Evolutionary conservation across 2,113 vertebrate genomes (phyloP).

Genomic region (Myiagra hebetior): DNA sequence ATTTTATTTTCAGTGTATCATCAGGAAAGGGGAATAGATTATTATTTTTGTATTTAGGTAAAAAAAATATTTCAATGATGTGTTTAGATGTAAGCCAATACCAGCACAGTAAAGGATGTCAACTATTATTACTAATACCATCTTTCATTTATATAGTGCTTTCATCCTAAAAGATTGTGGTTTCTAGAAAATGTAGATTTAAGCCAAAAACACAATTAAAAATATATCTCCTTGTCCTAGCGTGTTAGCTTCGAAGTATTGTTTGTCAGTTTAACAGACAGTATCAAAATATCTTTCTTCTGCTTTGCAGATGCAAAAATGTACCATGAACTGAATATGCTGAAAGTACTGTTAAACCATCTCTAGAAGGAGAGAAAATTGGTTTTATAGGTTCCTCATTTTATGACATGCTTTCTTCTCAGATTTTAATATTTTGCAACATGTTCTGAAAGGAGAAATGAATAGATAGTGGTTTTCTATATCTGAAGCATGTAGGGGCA

Average conservation of each 20-base stretch:
- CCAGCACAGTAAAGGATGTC: conserved; percentile 18
- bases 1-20: conserved; percentile 31
- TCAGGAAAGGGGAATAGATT: neutral
- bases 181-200: conserved; percentile 60
- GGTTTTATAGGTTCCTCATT: conserved; percentile 59
- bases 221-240: conserved; percentile 49
- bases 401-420: conserved; percentile 58
- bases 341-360: conserved; percentile 54
- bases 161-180: conserved; percentile 52
- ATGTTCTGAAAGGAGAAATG: conserved; percentile 52
- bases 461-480: conserved; percentile 54
- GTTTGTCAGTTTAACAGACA: conserved; percentile 45
- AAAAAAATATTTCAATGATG: conserved; percentile 22
- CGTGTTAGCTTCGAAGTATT: conserved; percentile 35
- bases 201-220: conserved; percentile 63
- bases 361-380: conserved; percentile 59
- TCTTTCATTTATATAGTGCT: conserved; percentile 51
- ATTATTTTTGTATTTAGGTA: conserved; percentile 55
- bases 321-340: conserved; percentile 19
- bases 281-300: conserved; percentile 31
- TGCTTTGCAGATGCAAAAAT: conserved; percentile 46
- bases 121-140: conserved; percentile 30
- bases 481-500: conserved; percentile 55
- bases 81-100: conserved; percentile 22
- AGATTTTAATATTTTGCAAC: conserved; percentile 64